Evolutionary conservation across 2,113 vertebrate genomes (phyloP), one percentile per base, ranked within the genome.

Genomic region (Hirundichthys speculiger): DNA sequence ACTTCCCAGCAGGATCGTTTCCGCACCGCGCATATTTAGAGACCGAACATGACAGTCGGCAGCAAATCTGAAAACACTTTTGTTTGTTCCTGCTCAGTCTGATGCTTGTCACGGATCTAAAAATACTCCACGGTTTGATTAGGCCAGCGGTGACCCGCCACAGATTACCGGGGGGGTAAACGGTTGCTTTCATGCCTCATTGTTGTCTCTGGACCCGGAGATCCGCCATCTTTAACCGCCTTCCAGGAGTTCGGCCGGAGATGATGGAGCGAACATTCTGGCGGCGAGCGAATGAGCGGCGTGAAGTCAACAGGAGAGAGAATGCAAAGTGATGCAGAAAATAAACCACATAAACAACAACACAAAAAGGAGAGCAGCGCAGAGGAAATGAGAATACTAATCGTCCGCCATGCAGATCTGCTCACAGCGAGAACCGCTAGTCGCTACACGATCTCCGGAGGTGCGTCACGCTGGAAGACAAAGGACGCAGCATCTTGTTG

Each of bases 101-200:
- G 79, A 82, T 79, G 79, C 41, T 78, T 53, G 62, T 82, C 72
- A 54, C 45, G 13, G 66, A 70, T 83, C 76, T 86, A 75, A 82
- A 86, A 91, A 83, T 86, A 84, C 59, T 73, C 65, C 10, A 53
- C 43, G 69, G 74, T 86, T 88, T 92, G 89, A 92, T 92, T 87
- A 89, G 88, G 71, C 58, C 80, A 40, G 6, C 57, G 74, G 81
- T 89, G 87, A 90, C 88, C 85, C 30, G n/a, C 46, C 2, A 73
- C n/a, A 71, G 76, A 69, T 60, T 75, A 68, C 61, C 25, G 30
- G 57, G 54, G n/a, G 59, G 78, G 69, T 77, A 74, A 85, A 77
- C 75, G 83, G 63, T 30, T 20, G 43, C 80, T 76, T 83, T 79
- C 55, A 81, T 64, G 62, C 58, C 64, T 73, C 27, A 39, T 75